A percentile compares a stretch with the other conserved stretches of the same genome.
Conservation (phyloP, 2,888 invertebrate genomes). For the Cephus pulcher region DNA sequence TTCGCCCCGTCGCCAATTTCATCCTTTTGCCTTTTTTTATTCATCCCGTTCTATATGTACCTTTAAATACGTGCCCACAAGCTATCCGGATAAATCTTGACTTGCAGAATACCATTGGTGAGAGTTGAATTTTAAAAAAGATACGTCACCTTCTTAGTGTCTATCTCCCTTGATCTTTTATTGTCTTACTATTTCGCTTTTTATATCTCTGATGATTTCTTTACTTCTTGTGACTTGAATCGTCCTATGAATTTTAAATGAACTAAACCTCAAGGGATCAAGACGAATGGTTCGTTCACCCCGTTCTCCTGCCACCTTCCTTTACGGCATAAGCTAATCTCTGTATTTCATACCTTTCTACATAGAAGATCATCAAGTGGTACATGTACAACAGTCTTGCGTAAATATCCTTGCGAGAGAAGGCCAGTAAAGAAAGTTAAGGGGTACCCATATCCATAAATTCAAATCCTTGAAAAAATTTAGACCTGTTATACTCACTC, state of each 20-base stretch:
- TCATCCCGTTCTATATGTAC: neutral
- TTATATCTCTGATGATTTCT: neutral
- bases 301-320: neutral
- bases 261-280: neutral
- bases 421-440: neutral
- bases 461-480: neutral
- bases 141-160: neutral
- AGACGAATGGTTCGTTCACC: neutral
- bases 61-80: conserved; percentile 1
- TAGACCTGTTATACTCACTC: too few species aligned
- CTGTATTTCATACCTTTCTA: neutral
- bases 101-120: neutral
- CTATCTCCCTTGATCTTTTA: neutral
- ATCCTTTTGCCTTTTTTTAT: neutral
- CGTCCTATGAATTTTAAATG: neutral
- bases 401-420: neutral
- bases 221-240: neutral
- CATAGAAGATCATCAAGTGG: neutral
- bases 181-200: neutral
- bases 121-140: neutral
- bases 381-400: neutral
- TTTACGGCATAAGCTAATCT: neutral
- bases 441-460: neutral
- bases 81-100: neutral
- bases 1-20: neutral